phyloP scores from a whole-genome alignment of 2,113 vertebrate species.

The Ceuthmochares aereus region DNA sequence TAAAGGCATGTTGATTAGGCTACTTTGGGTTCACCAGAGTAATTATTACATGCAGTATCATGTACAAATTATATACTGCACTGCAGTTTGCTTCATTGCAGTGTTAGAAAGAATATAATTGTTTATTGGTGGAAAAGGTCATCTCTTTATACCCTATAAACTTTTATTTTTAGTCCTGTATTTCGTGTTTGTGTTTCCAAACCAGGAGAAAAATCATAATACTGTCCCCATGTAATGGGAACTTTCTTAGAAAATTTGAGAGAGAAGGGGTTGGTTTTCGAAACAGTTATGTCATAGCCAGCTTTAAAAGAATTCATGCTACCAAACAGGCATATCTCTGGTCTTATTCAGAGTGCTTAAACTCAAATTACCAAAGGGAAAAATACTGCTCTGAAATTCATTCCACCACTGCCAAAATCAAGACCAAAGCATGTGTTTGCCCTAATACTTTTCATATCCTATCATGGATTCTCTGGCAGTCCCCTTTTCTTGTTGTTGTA shows the following conservation, averaged over 20 bases:
- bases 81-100: conserved; percentile 25
- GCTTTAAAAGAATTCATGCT: background rate
- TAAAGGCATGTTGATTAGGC: background rate
- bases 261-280: background rate
- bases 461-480: background rate
- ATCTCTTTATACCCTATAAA: background rate
- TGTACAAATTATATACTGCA: background rate
- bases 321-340: background rate
- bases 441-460: background rate
- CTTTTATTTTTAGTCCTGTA: background rate
- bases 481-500: background rate
- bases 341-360: background rate
- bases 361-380: background rate
- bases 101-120: background rate
- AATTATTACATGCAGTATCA: background rate
- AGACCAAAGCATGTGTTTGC: background rate
- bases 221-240: background rate
- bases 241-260: background rate
- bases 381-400: background rate
- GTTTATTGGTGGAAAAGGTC: background rate
- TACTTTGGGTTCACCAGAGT: background rate
- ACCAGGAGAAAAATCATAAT: background rate
- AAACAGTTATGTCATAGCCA: background rate
- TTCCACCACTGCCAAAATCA: background rate
- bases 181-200: background rate